Conservation (phyloP, 2,888 invertebrate species). For the Vanessa cardui region DNA sequence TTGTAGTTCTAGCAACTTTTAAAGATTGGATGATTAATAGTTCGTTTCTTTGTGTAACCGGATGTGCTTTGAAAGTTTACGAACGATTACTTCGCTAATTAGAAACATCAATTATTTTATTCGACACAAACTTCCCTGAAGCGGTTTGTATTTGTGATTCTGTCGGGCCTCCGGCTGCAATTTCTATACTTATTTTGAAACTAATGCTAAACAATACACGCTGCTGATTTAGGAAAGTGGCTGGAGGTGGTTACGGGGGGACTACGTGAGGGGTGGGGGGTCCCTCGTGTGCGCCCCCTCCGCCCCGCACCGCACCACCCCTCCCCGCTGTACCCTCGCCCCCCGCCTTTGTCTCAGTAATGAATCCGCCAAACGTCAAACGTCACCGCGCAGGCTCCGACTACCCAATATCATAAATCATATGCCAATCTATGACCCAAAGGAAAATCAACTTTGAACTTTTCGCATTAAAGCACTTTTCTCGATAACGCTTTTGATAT, state of each 20-base stretch:
- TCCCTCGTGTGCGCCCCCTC: slow-evolving; percentile 50
- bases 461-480: slow-evolving; percentile 35
- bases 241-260: slow-evolving; percentile 51
- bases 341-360: slow-evolving; percentile 77
- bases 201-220: slow-evolving; percentile 67
- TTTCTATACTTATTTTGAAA: slow-evolving; percentile 39
- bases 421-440: slow-evolving; percentile 57
- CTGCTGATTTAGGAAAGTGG: slow-evolving; percentile 80
- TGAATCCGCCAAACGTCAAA: slow-evolving; percentile 80
- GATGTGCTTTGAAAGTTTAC: too few species aligned
- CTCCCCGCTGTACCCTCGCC: slow-evolving; percentile 44
- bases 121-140: background rate
- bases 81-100: too few species aligned
- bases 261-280: slow-evolving; percentile 39
- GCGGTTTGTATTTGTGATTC: background rate
- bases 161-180: background rate
- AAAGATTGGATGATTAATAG: too few species aligned
- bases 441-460: slow-evolving; percentile 56
- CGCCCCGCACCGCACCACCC: slow-evolving; percentile 37
- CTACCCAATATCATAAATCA: slow-evolving; percentile 64
- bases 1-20: too few species aligned
- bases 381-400: slow-evolving; percentile 74
- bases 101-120: too few species aligned
- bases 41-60: too few species aligned
- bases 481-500: background rate